Percentiles rank a stretch among this genome's conserved stretches.
Evolutionary conservation across 1,140 invertebrate genomes (phyloP).

Genomic region (Delia radicum): DNA sequence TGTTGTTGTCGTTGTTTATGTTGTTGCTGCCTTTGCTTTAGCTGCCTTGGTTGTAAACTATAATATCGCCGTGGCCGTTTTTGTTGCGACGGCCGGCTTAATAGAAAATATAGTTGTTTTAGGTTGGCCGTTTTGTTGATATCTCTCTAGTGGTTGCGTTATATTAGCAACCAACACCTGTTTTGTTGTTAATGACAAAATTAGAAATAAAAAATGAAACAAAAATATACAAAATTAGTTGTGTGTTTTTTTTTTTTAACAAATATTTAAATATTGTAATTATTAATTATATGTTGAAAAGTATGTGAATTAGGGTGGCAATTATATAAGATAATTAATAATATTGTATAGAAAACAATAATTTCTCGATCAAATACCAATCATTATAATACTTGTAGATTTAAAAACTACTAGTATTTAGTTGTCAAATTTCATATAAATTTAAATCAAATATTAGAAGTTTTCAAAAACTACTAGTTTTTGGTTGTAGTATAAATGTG

Average conservation of each 20-base stretch:
- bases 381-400: too few relatives aligned
- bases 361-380: too few relatives aligned
- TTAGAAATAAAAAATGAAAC: too few relatives aligned
- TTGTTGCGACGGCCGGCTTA: neutral
- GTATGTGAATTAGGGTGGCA: neutral
- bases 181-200: neutral
- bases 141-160: slow-evolving; percentile 11
- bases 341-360: too few relatives aligned
- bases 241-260: neutral
- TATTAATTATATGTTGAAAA: neutral
- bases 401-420: too few relatives aligned
- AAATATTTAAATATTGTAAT: slow-evolving; percentile 13
- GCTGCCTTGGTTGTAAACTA: too few relatives aligned
- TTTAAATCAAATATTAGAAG: too few relatives aligned
- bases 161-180: slow-evolving; percentile 18
- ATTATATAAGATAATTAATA: too few relatives aligned
- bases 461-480: too few relatives aligned
- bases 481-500: too few relatives aligned
- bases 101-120: neutral
- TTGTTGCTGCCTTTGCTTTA: neutral
- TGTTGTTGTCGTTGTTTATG: neutral
- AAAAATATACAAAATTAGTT: neutral
- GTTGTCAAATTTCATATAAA: too few relatives aligned
- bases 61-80: too few relatives aligned
- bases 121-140: slow-evolving; percentile 13